Evolutionary conservation across 2,113 vertebrate genomes (phyloP).

Genomic region (Orycteropus afer): DNA sequence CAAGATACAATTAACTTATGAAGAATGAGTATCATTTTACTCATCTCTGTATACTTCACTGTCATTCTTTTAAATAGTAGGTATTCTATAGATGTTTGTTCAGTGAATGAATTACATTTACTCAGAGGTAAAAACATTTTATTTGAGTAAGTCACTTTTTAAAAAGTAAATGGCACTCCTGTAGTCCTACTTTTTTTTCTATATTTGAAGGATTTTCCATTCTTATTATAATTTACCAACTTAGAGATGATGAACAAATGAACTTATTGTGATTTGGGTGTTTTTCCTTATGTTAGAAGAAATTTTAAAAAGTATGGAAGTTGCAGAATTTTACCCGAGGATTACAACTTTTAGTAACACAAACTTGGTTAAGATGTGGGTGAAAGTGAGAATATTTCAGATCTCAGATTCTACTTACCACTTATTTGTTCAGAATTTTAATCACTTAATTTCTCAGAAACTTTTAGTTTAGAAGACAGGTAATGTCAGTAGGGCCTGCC

Average conservation of each 20-base stretch:
- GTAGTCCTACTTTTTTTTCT: not conserved
- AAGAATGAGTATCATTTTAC: not conserved
- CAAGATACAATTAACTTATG: slow-evolving; percentile 11
- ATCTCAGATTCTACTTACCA: not conserved
- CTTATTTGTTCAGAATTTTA: slow-evolving; percentile 54
- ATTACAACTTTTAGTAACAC: not conserved
- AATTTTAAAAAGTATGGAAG: not conserved
- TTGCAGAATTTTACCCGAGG: slow-evolving; percentile 29
- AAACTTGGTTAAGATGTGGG: not conserved
- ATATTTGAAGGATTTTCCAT: not conserved
- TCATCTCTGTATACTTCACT: not conserved
- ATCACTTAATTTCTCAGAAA: slow-evolving; percentile 49
- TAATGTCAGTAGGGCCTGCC: not conserved
- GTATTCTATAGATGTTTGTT: not conserved
- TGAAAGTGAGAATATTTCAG: slow-evolving; percentile 2
- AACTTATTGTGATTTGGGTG: not conserved
- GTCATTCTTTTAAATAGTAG: not conserved
- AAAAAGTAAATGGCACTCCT: not conserved
- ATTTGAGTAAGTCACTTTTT: not conserved
- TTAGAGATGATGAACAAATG: slow-evolving; percentile 10
- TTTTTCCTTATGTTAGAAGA: slow-evolving; percentile 40
- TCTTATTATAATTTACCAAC: slow-evolving; percentile 20
- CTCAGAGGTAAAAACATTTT: not conserved
- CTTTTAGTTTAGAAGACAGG: slow-evolving; percentile 1
- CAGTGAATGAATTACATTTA: slow-evolving; percentile 8